These are phyloP conservation scores for Suncus etruscus DNA, from an alignment of 2,113 vertebrate genomes.

Conservation along the genomic window DNA sequence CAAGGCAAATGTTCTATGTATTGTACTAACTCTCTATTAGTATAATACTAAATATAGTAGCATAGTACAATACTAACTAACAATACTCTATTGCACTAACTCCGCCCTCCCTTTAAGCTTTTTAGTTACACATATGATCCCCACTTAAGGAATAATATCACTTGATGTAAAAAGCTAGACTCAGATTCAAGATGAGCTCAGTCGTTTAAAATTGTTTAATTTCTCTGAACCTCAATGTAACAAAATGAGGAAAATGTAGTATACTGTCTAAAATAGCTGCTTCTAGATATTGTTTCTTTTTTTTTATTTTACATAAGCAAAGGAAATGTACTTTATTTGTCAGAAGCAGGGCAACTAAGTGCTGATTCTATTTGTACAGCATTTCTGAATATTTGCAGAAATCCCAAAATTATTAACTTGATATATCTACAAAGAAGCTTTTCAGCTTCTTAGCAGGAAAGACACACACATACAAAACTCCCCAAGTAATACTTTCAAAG, in stretches of 20 bases:
- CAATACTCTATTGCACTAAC: neutral
- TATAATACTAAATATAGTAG: no score
- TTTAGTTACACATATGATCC: neutral
- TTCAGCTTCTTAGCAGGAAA: constrained; percentile 6
- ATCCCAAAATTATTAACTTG: constrained; percentile 40
- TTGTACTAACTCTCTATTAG: no score
- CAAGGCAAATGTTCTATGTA: no score
- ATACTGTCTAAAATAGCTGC: neutral
- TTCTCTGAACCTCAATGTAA: neutral
- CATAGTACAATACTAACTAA: no score
- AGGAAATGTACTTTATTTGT: constrained; percentile 5
- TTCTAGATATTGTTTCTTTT: neutral
- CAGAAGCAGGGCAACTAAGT: constrained; percentile 42
- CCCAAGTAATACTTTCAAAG: constrained; percentile 18
- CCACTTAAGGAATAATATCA: neutral
- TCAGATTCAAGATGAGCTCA: constrained; percentile 2
- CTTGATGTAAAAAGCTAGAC: constrained; percentile 18
- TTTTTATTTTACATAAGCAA: constrained; percentile 22
- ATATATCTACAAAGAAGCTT: constrained; percentile 23
- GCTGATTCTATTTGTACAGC: constrained; percentile 31
- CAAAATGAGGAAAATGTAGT: neutral
- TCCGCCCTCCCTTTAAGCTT: neutral
- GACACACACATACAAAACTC: constrained; percentile 19
- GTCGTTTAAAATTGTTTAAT: neutral
- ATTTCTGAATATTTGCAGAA: constrained; percentile 43